A percentile compares a stretch with the other conserved stretches of the same genome.
Evolutionary conservation across 2,113 vertebrate species (phyloP).

Genomic region (Syngnathus scovelli): DNA sequence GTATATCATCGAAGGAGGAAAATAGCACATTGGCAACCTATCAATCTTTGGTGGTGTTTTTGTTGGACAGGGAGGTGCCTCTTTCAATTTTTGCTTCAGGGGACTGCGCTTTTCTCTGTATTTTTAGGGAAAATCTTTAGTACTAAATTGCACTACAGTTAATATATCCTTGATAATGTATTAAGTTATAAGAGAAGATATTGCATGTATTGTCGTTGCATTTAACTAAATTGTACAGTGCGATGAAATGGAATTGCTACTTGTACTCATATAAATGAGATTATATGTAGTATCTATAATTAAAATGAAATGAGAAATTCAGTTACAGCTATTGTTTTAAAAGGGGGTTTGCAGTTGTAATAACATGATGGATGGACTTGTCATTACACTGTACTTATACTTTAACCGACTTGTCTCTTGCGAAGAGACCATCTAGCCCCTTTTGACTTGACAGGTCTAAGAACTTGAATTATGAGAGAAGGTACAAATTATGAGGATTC

Average conservation of each 20-base stretch:
- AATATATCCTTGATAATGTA: background rate
- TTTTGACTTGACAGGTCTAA: background rate
- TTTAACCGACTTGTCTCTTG: background rate
- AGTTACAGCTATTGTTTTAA: background rate
- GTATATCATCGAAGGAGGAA: background rate
- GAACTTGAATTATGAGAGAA: conserved; percentile 28
- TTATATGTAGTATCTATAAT: background rate
- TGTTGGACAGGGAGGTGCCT: conserved; percentile 13
- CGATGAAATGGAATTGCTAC: background rate
- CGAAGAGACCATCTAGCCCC: background rate
- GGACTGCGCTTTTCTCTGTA: conserved; percentile 67
- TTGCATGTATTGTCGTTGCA: background rate
- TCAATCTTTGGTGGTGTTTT: conserved; percentile 3
- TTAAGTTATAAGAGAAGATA: background rate
- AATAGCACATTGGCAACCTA: background rate
- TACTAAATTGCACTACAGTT: background rate
- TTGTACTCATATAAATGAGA: background rate
- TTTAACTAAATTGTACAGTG: background rate
- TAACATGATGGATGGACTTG: background rate
- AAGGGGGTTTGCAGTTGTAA: background rate
- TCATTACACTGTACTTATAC: background rate
- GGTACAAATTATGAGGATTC: conserved; percentile 9
- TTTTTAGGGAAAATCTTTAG: no score
- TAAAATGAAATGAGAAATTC: background rate
- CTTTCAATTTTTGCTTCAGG: conserved; percentile 52